phyloP scores from a whole-genome alignment of 1,140 invertebrate genomes.

The Medauroidea extradentata region DNA sequence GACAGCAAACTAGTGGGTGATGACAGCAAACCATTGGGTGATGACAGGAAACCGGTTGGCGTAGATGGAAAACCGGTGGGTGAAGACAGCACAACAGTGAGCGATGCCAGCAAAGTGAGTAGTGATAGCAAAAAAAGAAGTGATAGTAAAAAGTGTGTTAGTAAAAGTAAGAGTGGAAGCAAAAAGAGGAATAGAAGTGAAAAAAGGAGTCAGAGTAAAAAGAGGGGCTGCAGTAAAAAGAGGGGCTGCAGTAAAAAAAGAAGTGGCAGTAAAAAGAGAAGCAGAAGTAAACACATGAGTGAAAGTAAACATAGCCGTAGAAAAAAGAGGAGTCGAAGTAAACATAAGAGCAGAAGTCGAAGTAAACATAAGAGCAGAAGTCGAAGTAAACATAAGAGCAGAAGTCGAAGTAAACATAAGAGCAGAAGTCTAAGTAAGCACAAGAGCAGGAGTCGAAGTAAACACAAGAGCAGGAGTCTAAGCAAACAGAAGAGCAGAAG shows the following conservation, averaged over 20 bases:
- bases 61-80: too few species aligned
- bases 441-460: not conserved
- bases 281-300: slow-evolving; percentile 28
- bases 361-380: slow-evolving; percentile 5
- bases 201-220: slow-evolving; percentile 24
- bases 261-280: slow-evolving; percentile 22
- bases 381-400: slow-evolving; percentile 17
- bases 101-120: too few species aligned
- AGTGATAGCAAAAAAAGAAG: not conserved
- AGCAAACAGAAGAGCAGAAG: slow-evolving; percentile 31
- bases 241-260: slow-evolving; percentile 26
- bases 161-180: not conserved
- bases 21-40: too few species aligned
- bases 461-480: not conserved
- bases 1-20: too few species aligned
- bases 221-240: slow-evolving; percentile 27
- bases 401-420: not conserved
- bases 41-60: too few species aligned
- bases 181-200: slow-evolving; percentile 21
- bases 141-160: not conserved
- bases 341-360: slow-evolving; percentile 8
- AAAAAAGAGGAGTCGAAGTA: slow-evolving; percentile 9
- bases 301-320: slow-evolving; percentile 6
- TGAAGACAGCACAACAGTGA: too few species aligned
- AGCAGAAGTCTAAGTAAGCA: not conserved